Percentiles rank a stretch among this genome's conserved stretches.
phyloP scores from a whole-genome alignment of 2,797 vertebrate genomes.

The Anableps anableps region DNA sequence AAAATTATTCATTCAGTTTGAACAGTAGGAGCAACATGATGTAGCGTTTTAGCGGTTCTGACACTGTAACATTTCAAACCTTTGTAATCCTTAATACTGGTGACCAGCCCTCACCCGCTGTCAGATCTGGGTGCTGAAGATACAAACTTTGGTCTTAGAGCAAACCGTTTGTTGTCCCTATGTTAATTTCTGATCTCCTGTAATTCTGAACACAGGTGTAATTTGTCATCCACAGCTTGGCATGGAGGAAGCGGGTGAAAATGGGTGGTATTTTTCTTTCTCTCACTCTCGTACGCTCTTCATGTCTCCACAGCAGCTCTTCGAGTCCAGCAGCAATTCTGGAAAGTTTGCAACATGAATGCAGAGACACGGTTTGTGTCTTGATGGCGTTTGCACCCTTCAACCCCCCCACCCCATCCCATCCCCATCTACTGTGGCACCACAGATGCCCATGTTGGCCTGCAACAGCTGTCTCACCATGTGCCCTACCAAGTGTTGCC shows the following conservation, averaged over 20 bases:
- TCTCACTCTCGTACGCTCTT: not conserved
- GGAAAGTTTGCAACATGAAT: slow-evolving; percentile 39
- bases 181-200: slow-evolving; percentile 54
- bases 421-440: slow-evolving; percentile 64
- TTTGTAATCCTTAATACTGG: not conserved
- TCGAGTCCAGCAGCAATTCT: slow-evolving; percentile 17
- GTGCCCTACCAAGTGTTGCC: slow-evolving; percentile 87
- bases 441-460: slow-evolving; percentile 86
- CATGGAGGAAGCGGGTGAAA: slow-evolving; percentile 19
- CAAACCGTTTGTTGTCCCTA: slow-evolving; percentile 48
- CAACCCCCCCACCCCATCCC: slow-evolving; percentile 42
- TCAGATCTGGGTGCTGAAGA: slow-evolving; percentile 27
- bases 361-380: slow-evolving; percentile 35
- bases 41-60: not conserved
- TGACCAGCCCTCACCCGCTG: not conserved
- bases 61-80: not conserved
- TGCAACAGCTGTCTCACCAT: slow-evolving; percentile 89
- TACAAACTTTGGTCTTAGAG: slow-evolving; percentile 40
- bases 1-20: not conserved
- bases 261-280: slow-evolving; percentile 6
- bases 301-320: slow-evolving; percentile 8
- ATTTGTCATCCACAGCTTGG: slow-evolving; percentile 50
- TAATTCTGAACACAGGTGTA: slow-evolving; percentile 57
- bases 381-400: slow-evolving; percentile 51
- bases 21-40: not conserved